These are phyloP conservation scores for Megaceryle maxima DNA, from an alignment of 2,113 vertebrate species.

Conservation along the genomic window DNA sequence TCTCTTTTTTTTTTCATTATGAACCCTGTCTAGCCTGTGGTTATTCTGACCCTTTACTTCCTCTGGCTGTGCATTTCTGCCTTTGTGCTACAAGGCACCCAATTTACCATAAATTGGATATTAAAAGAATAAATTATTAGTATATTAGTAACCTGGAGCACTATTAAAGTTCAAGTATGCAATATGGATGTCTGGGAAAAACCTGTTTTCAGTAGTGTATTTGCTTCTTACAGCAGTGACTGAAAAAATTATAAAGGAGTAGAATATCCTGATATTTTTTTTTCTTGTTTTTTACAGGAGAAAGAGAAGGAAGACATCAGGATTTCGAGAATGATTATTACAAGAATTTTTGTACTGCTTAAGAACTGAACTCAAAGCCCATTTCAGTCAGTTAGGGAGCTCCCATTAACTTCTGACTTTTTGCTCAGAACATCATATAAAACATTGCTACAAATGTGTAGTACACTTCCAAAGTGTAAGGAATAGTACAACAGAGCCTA, in stretches of 20 bases:
- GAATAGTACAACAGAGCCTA: neutral
- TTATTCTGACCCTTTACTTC: neutral
- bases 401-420: neutral
- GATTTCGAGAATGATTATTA: neutral
- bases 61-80: neutral
- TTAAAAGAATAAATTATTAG: slow-evolving; percentile 12
- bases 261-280: neutral
- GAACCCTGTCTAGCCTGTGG: neutral
- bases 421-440: neutral
- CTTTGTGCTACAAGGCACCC: neutral
- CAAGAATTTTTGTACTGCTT: neutral
- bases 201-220: neutral
- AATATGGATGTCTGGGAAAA: neutral
- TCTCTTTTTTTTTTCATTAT: neutral
- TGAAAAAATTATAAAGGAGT: neutral
- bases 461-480: neutral
- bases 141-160: neutral
- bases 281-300: neutral
- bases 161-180: neutral
- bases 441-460: neutral
- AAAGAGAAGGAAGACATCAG: neutral
- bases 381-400: neutral
- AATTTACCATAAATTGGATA: slow-evolving; percentile 1
- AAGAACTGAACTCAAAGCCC: neutral
- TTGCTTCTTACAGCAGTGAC: neutral